phyloP scores from a whole-genome alignment of 2,797 vertebrate species.

The Gallinago solitaria region DNA sequence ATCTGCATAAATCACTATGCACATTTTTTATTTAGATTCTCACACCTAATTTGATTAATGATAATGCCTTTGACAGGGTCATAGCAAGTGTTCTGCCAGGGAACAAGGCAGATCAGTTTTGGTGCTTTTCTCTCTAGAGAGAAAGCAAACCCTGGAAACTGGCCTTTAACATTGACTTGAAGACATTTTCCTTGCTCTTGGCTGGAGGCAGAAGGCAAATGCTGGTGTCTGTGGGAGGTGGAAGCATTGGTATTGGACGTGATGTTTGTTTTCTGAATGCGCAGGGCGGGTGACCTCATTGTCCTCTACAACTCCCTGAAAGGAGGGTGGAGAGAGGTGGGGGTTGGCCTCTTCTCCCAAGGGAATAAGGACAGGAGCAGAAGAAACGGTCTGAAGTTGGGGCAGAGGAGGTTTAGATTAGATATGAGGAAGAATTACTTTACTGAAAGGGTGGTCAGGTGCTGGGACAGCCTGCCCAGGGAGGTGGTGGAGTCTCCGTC shows the following conservation, averaged over 20 bases:
- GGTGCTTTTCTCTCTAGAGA: background rate
- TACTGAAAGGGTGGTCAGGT: too few species aligned
- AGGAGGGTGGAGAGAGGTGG: too few species aligned
- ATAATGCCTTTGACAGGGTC: background rate
- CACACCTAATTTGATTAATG: constrained; percentile 41
- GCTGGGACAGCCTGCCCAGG: too few species aligned
- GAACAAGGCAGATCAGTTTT: background rate
- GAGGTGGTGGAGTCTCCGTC: too few species aligned
- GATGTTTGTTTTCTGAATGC: background rate
- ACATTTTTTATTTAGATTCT: constrained; percentile 14
- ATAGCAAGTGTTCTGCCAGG: background rate
- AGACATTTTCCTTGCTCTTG: background rate
- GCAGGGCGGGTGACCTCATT: too few species aligned
- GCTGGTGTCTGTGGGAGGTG: background rate
- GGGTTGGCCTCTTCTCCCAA: too few species aligned
- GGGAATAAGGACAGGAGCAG: too few species aligned
- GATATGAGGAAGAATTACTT: too few species aligned
- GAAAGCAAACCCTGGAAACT: background rate
- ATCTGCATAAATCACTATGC: constrained; percentile 53
- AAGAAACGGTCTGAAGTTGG: too few species aligned
- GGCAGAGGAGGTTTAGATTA: too few species aligned
- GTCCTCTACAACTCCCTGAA: too few species aligned
- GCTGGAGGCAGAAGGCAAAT: background rate
- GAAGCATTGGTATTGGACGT: background rate
- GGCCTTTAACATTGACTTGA: background rate